Base-by-base conservation (phyloP, 2,888 invertebrate genomes). In the Xestia xanthographa region DNA sequence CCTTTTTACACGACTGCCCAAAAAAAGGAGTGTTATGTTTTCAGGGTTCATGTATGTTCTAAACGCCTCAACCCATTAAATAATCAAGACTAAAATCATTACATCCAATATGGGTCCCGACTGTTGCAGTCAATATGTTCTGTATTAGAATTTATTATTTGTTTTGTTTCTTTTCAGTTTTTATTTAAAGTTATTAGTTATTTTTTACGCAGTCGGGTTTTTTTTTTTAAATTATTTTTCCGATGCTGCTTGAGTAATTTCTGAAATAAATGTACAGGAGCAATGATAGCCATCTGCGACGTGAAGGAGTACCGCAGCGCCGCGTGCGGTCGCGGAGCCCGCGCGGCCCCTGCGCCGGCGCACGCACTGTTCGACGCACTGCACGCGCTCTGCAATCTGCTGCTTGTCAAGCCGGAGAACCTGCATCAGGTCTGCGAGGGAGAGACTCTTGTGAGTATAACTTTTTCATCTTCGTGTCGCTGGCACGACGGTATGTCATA, bases 201-300 rank as follows among this genome's bases (percentile, higher is more conserved):
- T n/a, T n/a, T n/a, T n/a, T n/a, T n/a, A n/a, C n/a, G n/a, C n/a
- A n/a, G n/a, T n/a, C n/a, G n/a, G n/a, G n/a, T n/a, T n/a, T n/a
- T n/a, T n/a, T n/a, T n/a, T n/a, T n/a, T n/a, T n/a, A n/a, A n/a
- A n/a, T n/a, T n/a, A n/a, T n/a, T n/a, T 34, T n/a, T 17, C 4
- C n/a, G 14, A 56, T 72, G n/a, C 4, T 38, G n/a, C 0, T 65
- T 65, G 26, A 41, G 2, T 29, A 26, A 77, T 26, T 14, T 20
- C 2, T 34, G 1, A 14, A 17, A 5, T 41, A 34, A 58, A 38
- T 62, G n/a, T 17, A 5, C 92, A 98, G 98, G 99, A 74, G 99
- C 99, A 0, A 99, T 99, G 98, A 98, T 99, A 93, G 99, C 99
- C 4, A 99, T 99, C 88, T 99, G 99, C 95, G 99, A 99, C 97